phyloP scores from a whole-genome alignment of 64 coral and sea anemone species.

The Hydrozoanthus tunicans region DNA sequence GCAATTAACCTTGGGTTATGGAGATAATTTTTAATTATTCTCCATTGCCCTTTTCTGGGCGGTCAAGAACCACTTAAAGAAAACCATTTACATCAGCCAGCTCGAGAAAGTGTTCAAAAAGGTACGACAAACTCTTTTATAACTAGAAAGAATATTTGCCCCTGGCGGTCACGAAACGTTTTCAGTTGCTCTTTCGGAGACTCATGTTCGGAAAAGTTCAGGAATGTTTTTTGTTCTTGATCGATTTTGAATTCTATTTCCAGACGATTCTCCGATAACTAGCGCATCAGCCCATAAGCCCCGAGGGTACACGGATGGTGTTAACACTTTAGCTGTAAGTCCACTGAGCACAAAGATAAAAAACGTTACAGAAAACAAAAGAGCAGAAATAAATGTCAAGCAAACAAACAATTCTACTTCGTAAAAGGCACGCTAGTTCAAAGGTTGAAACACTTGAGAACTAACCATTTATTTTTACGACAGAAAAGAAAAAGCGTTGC shows the following conservation, averaged over 20 bases:
- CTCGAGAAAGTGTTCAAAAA: not conserved
- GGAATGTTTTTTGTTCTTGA: constrained; percentile 18
- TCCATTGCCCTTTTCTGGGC: constrained; percentile 16
- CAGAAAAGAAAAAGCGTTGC: not conserved
- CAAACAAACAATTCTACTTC: no score
- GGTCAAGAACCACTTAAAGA: constrained; percentile 45
- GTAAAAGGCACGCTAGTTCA: no score
- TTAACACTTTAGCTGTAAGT: not conserved
- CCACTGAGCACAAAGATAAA: not conserved
- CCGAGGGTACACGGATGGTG: not conserved
- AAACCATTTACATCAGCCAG: constrained; percentile 1
- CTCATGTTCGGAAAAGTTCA: not conserved
- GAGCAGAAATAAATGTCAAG: no score
- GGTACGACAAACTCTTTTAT: not conserved
- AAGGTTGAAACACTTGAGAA: no score
- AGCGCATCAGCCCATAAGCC: not conserved
- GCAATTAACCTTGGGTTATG: constrained; percentile 50
- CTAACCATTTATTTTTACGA: no score
- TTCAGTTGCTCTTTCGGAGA: not conserved
- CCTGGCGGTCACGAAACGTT: not conserved
- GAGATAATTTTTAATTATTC: constrained; percentile 48
- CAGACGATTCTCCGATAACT: constrained; percentile 45
- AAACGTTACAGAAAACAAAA: not conserved
- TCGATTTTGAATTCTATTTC: constrained; percentile 20
- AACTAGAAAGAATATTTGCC: not conserved